Evolutionary conservation across 1,140 invertebrate genomes (phyloP).

Genomic region (Lanistes nyassanus): DNA sequence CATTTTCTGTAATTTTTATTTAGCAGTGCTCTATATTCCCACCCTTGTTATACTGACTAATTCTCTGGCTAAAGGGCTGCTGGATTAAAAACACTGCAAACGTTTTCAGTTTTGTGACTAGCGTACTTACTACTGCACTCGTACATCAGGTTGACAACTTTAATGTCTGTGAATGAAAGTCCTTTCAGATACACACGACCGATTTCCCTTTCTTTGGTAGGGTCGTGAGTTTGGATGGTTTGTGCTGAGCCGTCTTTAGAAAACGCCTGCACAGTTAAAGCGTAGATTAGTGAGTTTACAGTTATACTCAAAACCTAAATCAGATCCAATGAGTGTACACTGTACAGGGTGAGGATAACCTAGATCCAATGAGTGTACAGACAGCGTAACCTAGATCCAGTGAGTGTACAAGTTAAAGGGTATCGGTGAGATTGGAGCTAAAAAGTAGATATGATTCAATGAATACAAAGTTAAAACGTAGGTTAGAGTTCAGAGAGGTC

Average conservation of each 20-base stretch:
- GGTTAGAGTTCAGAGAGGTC: too few species aligned
- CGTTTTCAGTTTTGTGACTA: neutral
- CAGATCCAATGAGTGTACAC: too few species aligned
- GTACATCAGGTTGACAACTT: conserved; percentile 57
- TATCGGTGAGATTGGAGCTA: too few species aligned
- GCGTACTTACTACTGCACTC: conserved; percentile 44
- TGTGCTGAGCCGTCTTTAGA: conserved; percentile 43
- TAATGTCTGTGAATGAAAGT: conserved; percentile 54
- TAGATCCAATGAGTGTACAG: too few species aligned
- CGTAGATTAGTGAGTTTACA: too few species aligned
- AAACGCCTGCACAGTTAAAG: conserved; percentile 44
- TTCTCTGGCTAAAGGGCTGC: neutral
- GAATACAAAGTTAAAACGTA: too few species aligned
- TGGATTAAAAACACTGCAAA: neutral
- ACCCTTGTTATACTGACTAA: neutral
- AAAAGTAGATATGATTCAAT: too few species aligned
- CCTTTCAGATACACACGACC: conserved; percentile 52
- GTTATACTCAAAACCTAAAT: too few species aligned
- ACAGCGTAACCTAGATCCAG: too few species aligned
- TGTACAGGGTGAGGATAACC: too few species aligned
- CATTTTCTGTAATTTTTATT: neutral
- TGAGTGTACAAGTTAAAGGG: too few species aligned
- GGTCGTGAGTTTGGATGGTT: conserved; percentile 51
- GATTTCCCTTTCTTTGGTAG: conserved; percentile 40
- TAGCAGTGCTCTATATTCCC: too few species aligned